Conservation (phyloP, 2,797 vertebrate genomes). For the Vultur gryphus region DNA sequence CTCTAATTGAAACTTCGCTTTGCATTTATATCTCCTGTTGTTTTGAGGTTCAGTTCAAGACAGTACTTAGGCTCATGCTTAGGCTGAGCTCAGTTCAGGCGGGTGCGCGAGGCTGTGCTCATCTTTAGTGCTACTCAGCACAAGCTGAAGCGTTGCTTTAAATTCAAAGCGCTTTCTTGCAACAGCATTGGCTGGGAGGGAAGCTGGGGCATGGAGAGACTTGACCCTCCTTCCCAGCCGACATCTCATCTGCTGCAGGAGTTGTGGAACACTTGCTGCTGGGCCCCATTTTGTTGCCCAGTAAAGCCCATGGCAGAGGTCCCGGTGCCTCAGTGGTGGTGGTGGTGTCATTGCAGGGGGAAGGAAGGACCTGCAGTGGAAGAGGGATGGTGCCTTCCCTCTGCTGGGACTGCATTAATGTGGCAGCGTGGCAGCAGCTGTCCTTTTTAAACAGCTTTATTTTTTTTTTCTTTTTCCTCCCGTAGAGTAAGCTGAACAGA, state of each 20-base stretch:
- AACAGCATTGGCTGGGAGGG: background rate
- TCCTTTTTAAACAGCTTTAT: slow-evolving; percentile 9
- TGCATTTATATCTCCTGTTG: background rate
- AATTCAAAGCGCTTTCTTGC: background rate
- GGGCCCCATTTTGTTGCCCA: background rate
- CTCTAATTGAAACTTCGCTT: background rate
- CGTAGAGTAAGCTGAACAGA: slow-evolving; percentile 13
- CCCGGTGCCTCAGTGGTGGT: background rate
- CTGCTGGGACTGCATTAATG: background rate
- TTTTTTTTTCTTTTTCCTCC: background rate
- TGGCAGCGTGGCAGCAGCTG: background rate
- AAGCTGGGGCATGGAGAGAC: background rate
- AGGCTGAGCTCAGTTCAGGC: background rate
- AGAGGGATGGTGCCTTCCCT: background rate
- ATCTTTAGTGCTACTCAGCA: background rate
- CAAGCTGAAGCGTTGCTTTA: background rate
- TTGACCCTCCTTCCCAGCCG: background rate
- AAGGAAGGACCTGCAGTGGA: background rate
- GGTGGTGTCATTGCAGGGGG: background rate
- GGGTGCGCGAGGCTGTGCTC: accelerated
- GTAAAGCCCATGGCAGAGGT: background rate
- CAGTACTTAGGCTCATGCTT: background rate
- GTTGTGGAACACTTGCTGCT: background rate
- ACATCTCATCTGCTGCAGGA: background rate
- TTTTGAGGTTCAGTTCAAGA: background rate